Evolutionary conservation across 1,140 invertebrate genomes (phyloP).

Genomic region (Sitodiplosis mosellana): DNA sequence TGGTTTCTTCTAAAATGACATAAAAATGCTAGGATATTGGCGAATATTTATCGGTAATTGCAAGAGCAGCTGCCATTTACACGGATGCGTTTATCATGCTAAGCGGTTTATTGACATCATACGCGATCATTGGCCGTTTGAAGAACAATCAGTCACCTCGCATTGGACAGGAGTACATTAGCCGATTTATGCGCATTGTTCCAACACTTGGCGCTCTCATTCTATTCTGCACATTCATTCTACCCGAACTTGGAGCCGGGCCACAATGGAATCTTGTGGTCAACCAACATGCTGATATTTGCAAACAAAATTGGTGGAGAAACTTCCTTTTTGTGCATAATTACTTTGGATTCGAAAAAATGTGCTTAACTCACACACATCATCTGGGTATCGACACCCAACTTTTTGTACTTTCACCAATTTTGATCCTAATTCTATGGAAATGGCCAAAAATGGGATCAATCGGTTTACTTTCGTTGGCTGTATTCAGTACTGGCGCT

Average conservation of each 20-base stretch:
- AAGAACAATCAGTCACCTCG: conserved; percentile 32
- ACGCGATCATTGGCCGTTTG: conserved; percentile 36
- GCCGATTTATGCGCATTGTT: conserved; percentile 36
- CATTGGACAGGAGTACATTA: conserved; percentile 38
- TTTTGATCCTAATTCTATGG: conserved; percentile 44
- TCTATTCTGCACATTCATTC: conserved; percentile 40
- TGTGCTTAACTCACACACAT: conserved; percentile 53
- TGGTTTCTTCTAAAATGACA: too few species aligned
- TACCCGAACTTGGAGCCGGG: conserved; percentile 38
- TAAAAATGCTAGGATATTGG: conserved; percentile 32
- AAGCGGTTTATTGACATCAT: conserved; percentile 39
- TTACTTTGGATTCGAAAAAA: conserved; percentile 44
- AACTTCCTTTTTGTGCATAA: conserved; percentile 44
- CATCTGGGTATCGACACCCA: conserved; percentile 72
- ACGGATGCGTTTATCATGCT: conserved; percentile 48
- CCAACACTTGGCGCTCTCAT: conserved; percentile 40
- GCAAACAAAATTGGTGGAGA: conserved; percentile 40
- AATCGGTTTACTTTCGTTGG: conserved; percentile 26
- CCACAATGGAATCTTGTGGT: conserved; percentile 46
- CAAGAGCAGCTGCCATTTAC: conserved; percentile 40
- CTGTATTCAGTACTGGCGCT: conserved; percentile 33
- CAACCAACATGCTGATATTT: conserved; percentile 38
- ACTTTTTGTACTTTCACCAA: conserved; percentile 50
- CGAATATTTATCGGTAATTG: conserved; percentile 39
- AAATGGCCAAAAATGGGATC: conserved; percentile 34